Conservation (phyloP, 2,113 vertebrate genomes). For the Axis porcinus region DNA sequence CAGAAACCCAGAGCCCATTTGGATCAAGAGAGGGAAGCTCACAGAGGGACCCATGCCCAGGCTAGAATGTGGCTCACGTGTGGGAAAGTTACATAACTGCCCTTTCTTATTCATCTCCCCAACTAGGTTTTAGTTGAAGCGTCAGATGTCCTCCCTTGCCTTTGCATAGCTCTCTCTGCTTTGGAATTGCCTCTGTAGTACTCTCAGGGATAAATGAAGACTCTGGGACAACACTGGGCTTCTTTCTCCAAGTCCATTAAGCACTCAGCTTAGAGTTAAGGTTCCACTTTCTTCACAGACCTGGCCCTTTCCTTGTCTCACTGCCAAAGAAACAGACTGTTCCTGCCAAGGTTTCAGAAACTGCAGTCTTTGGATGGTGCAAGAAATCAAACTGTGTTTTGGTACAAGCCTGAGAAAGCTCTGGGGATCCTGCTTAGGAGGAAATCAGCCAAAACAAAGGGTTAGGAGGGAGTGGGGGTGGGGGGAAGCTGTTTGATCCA, state of each 20-base stretch:
- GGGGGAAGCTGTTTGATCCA: neutral
- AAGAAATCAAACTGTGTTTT: slow-evolving; percentile 53
- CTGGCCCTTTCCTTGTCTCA: slow-evolving; percentile 1
- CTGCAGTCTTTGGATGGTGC: neutral
- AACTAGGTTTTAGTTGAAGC: neutral
- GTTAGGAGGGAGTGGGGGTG: neutral
- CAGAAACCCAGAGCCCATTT: neutral
- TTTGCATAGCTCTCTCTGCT: neutral
- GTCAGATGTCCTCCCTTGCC: neutral
- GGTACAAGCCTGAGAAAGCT: slow-evolving; percentile 30
- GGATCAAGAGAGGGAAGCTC: neutral
- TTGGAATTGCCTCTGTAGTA: neutral
- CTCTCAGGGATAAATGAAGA: neutral
- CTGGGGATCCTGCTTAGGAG: slow-evolving; percentile 16
- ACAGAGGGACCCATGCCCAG: neutral
- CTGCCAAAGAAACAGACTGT: neutral
- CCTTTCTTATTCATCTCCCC: neutral
- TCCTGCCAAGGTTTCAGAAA: slow-evolving; percentile 53
- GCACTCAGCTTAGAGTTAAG: neutral
- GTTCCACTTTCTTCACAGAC: slow-evolving; percentile 38
- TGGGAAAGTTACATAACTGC: neutral
- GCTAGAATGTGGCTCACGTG: neutral
- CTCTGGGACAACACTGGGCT: neutral
- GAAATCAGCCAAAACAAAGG: neutral
- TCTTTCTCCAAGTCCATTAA: neutral